Base-by-base conservation (phyloP, 1,140 invertebrate species). In the Papilio glaucus region DNA sequence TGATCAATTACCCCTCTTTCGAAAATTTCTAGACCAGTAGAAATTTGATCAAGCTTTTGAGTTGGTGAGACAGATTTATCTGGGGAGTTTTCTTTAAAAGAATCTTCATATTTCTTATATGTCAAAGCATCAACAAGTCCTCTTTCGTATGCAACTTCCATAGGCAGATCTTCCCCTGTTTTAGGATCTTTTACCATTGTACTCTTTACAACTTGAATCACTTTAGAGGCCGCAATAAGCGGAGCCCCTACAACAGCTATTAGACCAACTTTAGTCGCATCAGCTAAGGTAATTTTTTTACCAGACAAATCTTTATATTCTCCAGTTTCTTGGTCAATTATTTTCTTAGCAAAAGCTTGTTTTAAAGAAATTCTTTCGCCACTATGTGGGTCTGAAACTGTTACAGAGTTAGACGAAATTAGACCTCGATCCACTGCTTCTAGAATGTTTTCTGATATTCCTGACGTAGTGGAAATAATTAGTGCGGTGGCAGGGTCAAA, bases 61-160 rank as follows among this genome's bases (percentile, higher is more conserved):
- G 37, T 74, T 73, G 37, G 61, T 70, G 92, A 92, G 8, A 96
- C 96, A 93, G 98, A 96, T 57, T 24, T 49, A 45, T 87, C 87
- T 9, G 86, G 83, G 13, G 88, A 80, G 69, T 77, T 88, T 37
- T 85, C 86, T 72, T 82, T 84, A 38, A 91, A 82, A 24, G 89
- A 92, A 49, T 91, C 88, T 77, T 94, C 92, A 72, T 94, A 94
- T 92, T 93, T 95, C 89, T 94, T 93, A 69, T 94, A 94, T 6
- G 94, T 94, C 24, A 93, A 88, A 61, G 94, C 86, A 90, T 96
- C 95, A n/a, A 96, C 95, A 29, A 98, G 90, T 2, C 97, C 97
- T 72, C 96, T 93, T 88, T 97, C 95, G 49, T 97, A 94, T 29
- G 97, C 97, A 42, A 97, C 96, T 90, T 97, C 95, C 79, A 97